phyloP scores from a whole-genome alignment of 2,797 vertebrate species.

The Huso huso region DNA sequence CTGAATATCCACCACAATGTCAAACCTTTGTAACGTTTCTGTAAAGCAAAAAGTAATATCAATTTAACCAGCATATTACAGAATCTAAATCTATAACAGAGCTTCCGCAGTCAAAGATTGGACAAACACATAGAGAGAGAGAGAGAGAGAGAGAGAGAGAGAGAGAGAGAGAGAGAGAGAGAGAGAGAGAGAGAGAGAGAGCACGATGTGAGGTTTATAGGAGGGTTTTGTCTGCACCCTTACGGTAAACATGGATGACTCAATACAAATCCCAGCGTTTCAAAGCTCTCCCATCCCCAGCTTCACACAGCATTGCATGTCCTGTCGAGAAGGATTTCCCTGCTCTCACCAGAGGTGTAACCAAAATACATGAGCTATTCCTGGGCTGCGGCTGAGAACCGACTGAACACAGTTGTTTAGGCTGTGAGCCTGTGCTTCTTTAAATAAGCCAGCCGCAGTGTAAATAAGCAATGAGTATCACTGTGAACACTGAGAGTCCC shows the following conservation, averaged over 20 bases:
- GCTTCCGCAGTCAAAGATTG: background rate
- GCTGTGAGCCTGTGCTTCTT: slow-evolving; percentile 34
- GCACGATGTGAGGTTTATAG: background rate
- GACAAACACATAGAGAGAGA: background rate
- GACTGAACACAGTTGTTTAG: slow-evolving; percentile 21
- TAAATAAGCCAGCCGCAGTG: slow-evolving; percentile 32
- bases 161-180: background rate
- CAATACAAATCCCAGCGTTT: background rate
- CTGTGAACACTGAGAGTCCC: slow-evolving; percentile 56
- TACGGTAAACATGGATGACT: background rate
- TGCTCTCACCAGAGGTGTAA: slow-evolving; percentile 12
- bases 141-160: background rate
- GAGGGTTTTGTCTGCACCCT: background rate
- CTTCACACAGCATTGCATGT: background rate
- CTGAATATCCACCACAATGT: too few relatives aligned
- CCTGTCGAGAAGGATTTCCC: background rate
- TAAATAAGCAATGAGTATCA: slow-evolving; percentile 49
- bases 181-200: background rate
- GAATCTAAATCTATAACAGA: too few relatives aligned
- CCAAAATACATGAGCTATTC: slow-evolving; percentile 14
- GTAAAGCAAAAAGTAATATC: too few relatives aligned
- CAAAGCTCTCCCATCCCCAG: background rate
- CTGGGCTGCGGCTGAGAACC: slow-evolving; percentile 23
- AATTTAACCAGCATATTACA: too few relatives aligned
- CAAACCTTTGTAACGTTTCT: too few relatives aligned